Base-by-base conservation (phyloP, 2,797 vertebrate species). In the Pteronotus mesoamericanus region DNA sequence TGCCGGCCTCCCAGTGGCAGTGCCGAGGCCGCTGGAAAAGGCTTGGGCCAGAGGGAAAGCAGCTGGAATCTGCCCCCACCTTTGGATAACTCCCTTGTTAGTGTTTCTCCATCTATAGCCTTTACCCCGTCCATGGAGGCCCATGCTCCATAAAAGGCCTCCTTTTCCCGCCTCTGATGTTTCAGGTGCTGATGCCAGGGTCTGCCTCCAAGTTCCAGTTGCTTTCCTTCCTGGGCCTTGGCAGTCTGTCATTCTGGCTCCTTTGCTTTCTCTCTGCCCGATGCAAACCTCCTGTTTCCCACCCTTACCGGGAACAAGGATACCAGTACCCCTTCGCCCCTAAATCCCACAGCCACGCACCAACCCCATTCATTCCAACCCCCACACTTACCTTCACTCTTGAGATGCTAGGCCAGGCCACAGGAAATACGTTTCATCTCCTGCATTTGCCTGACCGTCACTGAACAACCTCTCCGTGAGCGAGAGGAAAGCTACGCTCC, bases 81-180 rank as follows among this genome's bases (percentile, higher is more conserved):
- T 78, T 48, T 64, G 9, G 39, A 48, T 59, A 85, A 85, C 44
- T 61, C 46, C 29, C 34, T 42, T 39, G 37, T 39, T 10, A 15
- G 6, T 37, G 85, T n/a, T 74, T 51, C 22, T 89, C 66, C 8
- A 11, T 19, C 26, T 9, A 0, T 37, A 39, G 37, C 74, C 66
- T 37, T 42, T 21, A 34, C 16, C 42, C 29, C 4, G 5, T 26
- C 29, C 6, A 2, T n/a, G 15, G 72, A 34, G 6, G 34, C 19
- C 53, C 51, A 14, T 5, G 11, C 21, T 37, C 16, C 21, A 0
- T 4, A 1, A 18, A 24, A 51, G 18, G 4, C n/a, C 15, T 32
- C 61, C 53, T 64, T 51, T 80, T n/a, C 42, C 29, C 75, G 51
- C 24, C 53, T n/a, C 66, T 42, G 3, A 19, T 4, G 24, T n/a